Base-by-base conservation (phyloP, 2,797 vertebrate genomes). In the Agapornis canus region DNA sequence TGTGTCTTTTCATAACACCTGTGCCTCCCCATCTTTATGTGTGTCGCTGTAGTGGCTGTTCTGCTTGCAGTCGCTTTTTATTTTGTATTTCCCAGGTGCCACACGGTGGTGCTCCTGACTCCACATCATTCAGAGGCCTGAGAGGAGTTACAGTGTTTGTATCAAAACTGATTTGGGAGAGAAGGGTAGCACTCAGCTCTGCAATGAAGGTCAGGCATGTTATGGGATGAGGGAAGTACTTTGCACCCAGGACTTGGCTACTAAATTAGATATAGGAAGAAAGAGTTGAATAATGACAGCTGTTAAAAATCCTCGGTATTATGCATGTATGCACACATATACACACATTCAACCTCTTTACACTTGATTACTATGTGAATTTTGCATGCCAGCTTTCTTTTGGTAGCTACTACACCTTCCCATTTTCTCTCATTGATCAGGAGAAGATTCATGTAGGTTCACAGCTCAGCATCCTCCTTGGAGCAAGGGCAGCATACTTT, bases 101-200 rank as follows among this genome's bases (percentile, higher is more conserved):
- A 94, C 90, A 93, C 0, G 84, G 89, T 93, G 93, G 92, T 91
- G 81, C 90, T 96, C 81, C 83, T 86, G 69, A 27, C 65, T 87
- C 81, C 84, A 0, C 39, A 2, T 76, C 85, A 45, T 64, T 89
- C 17, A 6, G 51, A 69, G 31, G 7, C 27, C 35, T 43, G 68
- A 60, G 25, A 60, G 56, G 17, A 48, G 6, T 14, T 73, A 26
- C 20, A 52, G 31, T 10, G 16, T 31, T 42, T 1, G 0, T 64
- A 11, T 13, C 60, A 52, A 37, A 70, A 54, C n/a, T 45, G 23
- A 4, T 40, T 27, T 32, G 48, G 40, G 32, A 85, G 42, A 26
- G 52, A 78, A 23, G 18, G 45, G 52, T 82, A n/a, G 31, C 42
- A 39, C 32, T 57, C 35, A 81, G 29, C 20, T 68, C 37, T 72